A percentile compares a stretch with the other conserved stretches of the same genome.
Conservation (phyloP, 2,797 vertebrate genomes). For the Sardinella longiceps region DNA sequence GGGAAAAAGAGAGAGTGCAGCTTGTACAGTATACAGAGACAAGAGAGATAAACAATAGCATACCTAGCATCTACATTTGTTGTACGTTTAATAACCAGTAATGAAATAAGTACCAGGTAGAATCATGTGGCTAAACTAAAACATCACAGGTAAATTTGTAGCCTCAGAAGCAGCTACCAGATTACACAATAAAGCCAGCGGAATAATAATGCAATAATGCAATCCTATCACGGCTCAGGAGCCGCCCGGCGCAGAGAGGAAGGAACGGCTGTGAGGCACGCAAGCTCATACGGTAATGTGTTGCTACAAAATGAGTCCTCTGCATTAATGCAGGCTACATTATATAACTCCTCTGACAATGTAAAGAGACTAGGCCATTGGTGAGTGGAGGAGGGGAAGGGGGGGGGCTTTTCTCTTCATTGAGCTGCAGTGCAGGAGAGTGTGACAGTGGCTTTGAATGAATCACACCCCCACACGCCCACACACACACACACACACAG, state of each 20-base stretch:
- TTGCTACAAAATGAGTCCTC: neutral
- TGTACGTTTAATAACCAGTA: neutral
- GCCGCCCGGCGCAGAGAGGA: neutral
- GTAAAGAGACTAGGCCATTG: neutral
- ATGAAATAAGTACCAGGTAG: neutral
- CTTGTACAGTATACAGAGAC: too few relatives aligned
- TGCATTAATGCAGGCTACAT: neutral
- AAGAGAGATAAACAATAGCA: too few relatives aligned
- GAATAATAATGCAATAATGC: neutral
- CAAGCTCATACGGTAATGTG: neutral
- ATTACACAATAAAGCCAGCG: neutral
- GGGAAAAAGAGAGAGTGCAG: neutral
- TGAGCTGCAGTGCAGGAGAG: neutral
- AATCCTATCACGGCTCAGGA: neutral
- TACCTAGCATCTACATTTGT: neutral
- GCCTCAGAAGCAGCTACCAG: neutral
- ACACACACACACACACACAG: neutral
- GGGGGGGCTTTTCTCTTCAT: neutral
- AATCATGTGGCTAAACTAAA: neutral
- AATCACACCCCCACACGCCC: neutral
- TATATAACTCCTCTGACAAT: slow-evolving; percentile 8
- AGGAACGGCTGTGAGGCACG: neutral
- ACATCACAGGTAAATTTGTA: neutral
- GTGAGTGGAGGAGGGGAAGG: neutral
- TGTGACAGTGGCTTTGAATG: neutral